A percentile compares a stretch with the other conserved stretches of the same genome.
These are phyloP conservation scores for Chaetodon auriga DNA, from an alignment of 2,113 vertebrate species.

Conservation along the genomic window DNA sequence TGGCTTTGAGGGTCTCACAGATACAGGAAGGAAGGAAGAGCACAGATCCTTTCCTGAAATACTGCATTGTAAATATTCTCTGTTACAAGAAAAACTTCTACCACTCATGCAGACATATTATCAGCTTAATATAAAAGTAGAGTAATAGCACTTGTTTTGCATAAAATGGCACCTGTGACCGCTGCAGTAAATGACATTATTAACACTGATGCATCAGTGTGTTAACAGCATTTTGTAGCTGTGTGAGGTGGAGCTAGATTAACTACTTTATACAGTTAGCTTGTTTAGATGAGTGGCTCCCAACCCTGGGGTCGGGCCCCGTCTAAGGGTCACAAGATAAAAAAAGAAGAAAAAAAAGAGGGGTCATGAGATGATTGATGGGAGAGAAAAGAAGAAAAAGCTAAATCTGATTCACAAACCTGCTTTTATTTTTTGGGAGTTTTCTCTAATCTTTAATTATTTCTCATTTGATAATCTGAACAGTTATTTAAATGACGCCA, in stretches of 20 bases:
- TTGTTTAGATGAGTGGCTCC: neutral
- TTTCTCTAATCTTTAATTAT: too few relatives aligned
- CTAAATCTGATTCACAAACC: too few relatives aligned
- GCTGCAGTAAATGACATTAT: neutral
- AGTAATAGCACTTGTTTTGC: neutral
- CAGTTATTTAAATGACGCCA: neutral
- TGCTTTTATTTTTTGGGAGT: neutral
- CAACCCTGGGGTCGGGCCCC: neutral
- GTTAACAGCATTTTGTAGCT: neutral
- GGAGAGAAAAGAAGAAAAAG: too few relatives aligned
- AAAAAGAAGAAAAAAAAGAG: too few relatives aligned
- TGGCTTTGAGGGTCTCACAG: neutral
- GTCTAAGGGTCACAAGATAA: constrained; percentile 4
- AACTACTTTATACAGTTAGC: neutral
- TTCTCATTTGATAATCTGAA: neutral
- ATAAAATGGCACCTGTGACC: neutral
- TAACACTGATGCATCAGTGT: neutral
- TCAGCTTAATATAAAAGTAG: neutral
- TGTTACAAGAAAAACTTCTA: neutral
- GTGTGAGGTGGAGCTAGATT: neutral
- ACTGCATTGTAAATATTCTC: neutral
- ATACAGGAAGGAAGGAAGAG: neutral
- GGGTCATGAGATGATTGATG: constrained; percentile 13
- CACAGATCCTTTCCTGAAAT: neutral
- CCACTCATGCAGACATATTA: neutral